phyloP scores from a whole-genome alignment of 2,888 invertebrate genomes.

The Pollenia angustigena region DNA sequence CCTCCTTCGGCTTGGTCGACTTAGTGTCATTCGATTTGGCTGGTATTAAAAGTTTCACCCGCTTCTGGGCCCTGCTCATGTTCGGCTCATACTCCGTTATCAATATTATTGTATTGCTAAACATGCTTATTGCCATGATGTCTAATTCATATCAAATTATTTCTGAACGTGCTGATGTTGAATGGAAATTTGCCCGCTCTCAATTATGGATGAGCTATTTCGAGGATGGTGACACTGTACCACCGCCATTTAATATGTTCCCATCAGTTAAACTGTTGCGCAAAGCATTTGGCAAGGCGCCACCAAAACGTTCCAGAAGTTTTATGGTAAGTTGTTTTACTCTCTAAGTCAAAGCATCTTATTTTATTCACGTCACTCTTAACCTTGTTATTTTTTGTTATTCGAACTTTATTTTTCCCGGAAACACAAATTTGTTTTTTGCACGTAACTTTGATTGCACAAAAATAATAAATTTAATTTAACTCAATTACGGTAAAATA shows the following conservation, averaged over 20 bases:
- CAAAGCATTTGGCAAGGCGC: slow-evolving; percentile 84
- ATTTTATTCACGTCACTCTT: neutral
- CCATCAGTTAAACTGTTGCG: slow-evolving; percentile 92
- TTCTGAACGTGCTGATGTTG: slow-evolving; percentile 96
- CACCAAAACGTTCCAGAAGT: slow-evolving; percentile 85
- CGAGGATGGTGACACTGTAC: slow-evolving; percentile 95
- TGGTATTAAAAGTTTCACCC: slow-evolving; percentile 97
- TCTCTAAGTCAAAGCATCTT: neutral
- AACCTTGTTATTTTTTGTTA: neutral
- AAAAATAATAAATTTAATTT: neutral
- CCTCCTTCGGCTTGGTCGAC: slow-evolving; percentile 98
- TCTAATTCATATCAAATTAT: slow-evolving; percentile 99
- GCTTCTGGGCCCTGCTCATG: slow-evolving; percentile 98
- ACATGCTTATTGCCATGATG: slow-evolving; percentile 99
- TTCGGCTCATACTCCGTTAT: slow-evolving; percentile 99
- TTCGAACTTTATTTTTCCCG: neutral
- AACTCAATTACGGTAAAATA: neutral
- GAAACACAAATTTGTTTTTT: neutral
- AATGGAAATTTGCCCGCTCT: slow-evolving; percentile 98
- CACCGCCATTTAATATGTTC: slow-evolving; percentile 97
- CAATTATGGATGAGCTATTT: slow-evolving; percentile 99
- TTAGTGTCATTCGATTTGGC: slow-evolving; percentile 96
- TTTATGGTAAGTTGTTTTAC: slow-evolving; percentile 85
- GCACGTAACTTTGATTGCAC: no score
- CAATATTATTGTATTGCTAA: slow-evolving; percentile 97